phyloP scores from a whole-genome alignment of 2,113 vertebrate species.

The Mus spicilegus region DNA sequence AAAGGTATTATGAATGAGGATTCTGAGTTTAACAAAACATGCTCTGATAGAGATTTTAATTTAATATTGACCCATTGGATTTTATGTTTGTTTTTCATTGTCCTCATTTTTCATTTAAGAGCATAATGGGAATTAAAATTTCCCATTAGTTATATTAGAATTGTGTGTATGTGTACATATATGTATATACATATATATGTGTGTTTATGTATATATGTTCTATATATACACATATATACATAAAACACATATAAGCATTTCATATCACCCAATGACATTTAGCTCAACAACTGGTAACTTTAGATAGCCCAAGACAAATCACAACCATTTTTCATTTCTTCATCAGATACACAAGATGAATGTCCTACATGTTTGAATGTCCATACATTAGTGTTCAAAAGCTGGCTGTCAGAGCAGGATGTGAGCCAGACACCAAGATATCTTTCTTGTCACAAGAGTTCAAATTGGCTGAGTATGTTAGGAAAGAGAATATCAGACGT shows the following conservation, averaged over 20 bases:
- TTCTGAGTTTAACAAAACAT: slow-evolving; percentile 43
- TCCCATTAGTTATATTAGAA: slow-evolving; percentile 31
- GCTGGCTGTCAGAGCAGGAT: neutral
- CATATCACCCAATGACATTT: neutral
- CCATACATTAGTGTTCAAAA: neutral
- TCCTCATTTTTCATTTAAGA: slow-evolving; percentile 54
- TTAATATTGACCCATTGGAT: slow-evolving; percentile 33
- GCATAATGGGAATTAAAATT: slow-evolving; percentile 13
- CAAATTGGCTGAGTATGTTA: neutral
- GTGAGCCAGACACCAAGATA: neutral
- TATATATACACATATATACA: neutral
- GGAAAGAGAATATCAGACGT: neutral
- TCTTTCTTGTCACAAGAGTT: neutral
- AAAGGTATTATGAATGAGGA: slow-evolving; percentile 49
- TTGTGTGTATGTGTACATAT: neutral
- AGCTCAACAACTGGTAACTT: slow-evolving; percentile 7
- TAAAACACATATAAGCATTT: neutral
- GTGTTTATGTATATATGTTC: neutral
- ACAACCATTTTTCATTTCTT: neutral
- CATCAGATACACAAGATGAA: neutral
- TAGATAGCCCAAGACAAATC: slow-evolving; percentile 1
- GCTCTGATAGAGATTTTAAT: slow-evolving; percentile 48
- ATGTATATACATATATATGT: neutral
- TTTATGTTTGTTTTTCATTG: slow-evolving; percentile 49
- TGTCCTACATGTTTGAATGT: neutral